A percentile compares a stretch with the other conserved stretches of the same genome.
Evolutionary conservation across 2,113 vertebrate genomes (phyloP).

Genomic region (Carettochelys insculpta): DNA sequence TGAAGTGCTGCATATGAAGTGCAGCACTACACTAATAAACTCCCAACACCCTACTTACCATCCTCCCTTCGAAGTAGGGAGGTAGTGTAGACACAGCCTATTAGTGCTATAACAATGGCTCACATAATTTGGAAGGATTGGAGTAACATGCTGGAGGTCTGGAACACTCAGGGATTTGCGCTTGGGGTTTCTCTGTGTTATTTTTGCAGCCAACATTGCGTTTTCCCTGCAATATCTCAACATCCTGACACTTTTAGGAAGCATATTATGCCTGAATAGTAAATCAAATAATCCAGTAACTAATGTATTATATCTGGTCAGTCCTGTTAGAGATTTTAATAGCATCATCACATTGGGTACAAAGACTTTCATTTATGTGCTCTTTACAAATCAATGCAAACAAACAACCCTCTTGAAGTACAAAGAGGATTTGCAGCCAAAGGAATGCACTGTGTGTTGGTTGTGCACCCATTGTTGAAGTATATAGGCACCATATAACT

Average conservation of each 20-base stretch:
- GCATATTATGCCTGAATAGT: background rate
- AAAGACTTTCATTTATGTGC: background rate
- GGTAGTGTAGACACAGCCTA: too few relatives aligned
- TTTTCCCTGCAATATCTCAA: background rate
- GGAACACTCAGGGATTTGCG: background rate
- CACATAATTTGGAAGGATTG: background rate
- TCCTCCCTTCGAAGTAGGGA: too few relatives aligned
- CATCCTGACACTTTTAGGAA: background rate
- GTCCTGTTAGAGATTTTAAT: background rate
- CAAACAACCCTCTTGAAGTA: background rate
- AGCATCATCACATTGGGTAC: background rate
- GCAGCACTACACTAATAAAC: too few relatives aligned
- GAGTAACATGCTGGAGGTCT: background rate
- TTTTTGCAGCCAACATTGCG: background rate
- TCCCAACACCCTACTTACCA: too few relatives aligned
- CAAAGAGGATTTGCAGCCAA: background rate
- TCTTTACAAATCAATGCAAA: background rate
- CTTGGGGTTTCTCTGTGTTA: background rate
- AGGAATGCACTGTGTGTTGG: background rate
- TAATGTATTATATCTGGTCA: background rate
- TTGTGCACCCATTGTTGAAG: background rate
- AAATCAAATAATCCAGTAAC: conserved; percentile 7
- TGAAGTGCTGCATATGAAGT: too few relatives aligned
- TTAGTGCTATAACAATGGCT: background rate
- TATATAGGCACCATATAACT: background rate